phyloP scores from a whole-genome alignment of 2,888 invertebrate species.

The Caenorhabditis virilis region DNA sequence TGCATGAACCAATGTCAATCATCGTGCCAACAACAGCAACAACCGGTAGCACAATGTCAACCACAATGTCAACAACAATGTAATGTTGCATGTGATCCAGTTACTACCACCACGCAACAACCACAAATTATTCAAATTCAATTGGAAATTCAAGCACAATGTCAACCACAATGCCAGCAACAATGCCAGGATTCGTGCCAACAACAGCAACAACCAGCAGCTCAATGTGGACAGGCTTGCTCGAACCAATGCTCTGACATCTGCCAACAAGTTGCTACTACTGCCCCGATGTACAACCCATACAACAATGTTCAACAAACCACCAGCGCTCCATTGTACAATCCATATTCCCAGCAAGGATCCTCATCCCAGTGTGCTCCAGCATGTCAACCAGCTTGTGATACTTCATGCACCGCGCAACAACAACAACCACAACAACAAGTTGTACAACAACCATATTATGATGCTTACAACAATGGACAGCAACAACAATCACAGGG shows the following conservation, averaged over 20 bases:
- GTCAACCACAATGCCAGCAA: slow-evolving; percentile 36
- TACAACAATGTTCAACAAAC: no score
- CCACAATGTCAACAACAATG: slow-evolving; percentile 28
- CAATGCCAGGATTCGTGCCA: slow-evolving; percentile 44
- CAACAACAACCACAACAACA: slow-evolving; percentile 13
- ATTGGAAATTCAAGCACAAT: slow-evolving; percentile 18
- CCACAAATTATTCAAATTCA: slow-evolving; percentile 34
- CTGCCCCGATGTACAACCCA: slow-evolving; percentile 7
- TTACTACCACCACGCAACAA: slow-evolving; percentile 29
- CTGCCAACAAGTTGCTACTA: slow-evolving; percentile 28
- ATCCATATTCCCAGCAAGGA: no score
- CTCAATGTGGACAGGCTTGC: slow-evolving; percentile 40
- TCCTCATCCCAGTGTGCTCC: no score
- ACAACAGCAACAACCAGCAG: slow-evolving; percentile 44
- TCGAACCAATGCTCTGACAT: slow-evolving; percentile 32
- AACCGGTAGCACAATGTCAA: slow-evolving; percentile 23
- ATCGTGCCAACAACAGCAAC: slow-evolving; percentile 10
- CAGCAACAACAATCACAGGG: no score
- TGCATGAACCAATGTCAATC: slow-evolving; percentile 25
- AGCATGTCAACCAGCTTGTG: no score
- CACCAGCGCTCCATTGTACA: no score
- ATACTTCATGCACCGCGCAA: no score
- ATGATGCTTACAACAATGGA: no score
- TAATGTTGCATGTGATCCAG: slow-evolving; percentile 15
- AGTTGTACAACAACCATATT: slow-evolving; percentile 19